Percentiles rank a stretch among this genome's conserved stretches.
These are phyloP conservation scores for Choloepus didactylus DNA, from an alignment of 2,797 vertebrate species.

Conservation along the genomic window DNA sequence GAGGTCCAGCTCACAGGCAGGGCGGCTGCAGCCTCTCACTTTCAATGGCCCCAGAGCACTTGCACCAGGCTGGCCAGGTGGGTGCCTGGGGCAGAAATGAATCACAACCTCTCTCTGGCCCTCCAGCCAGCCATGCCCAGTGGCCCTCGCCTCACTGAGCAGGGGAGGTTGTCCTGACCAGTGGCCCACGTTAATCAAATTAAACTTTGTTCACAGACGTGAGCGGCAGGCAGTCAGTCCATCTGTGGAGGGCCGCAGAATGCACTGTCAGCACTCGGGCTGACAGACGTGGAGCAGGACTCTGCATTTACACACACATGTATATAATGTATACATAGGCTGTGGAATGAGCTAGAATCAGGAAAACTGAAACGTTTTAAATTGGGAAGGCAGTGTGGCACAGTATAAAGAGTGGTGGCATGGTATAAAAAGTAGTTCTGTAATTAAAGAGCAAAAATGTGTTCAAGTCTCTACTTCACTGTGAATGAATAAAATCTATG, in stretches of 20 bases:
- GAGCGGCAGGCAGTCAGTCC: constrained; percentile 65
- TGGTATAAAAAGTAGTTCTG: background rate
- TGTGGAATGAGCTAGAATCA: background rate
- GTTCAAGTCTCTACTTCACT: background rate
- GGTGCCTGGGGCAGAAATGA: constrained; percentile 75
- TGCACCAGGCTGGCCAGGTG: constrained; percentile 84
- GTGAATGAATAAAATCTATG: background rate
- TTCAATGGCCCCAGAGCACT: constrained; percentile 81
- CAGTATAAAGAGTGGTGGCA: background rate
- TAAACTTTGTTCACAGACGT: constrained; percentile 58
- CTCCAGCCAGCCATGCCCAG: constrained; percentile 67
- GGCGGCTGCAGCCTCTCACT: constrained; percentile 83
- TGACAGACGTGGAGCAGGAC: background rate
- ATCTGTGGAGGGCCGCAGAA: constrained; percentile 61
- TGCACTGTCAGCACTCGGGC: background rate
- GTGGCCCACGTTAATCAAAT: constrained; percentile 80
- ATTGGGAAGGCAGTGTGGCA: background rate
- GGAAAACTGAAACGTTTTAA: background rate
- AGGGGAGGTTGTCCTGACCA: constrained; percentile 71
- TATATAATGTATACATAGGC: no score
- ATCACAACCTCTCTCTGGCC: constrained; percentile 74
- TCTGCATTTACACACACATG: no score
- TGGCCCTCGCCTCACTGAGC: constrained; percentile 59
- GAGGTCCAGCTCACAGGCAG: constrained; percentile 77
- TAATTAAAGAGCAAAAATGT: background rate